phyloP scores from a whole-genome alignment of 2,888 invertebrate species.

The Philaethria dido region DNA sequence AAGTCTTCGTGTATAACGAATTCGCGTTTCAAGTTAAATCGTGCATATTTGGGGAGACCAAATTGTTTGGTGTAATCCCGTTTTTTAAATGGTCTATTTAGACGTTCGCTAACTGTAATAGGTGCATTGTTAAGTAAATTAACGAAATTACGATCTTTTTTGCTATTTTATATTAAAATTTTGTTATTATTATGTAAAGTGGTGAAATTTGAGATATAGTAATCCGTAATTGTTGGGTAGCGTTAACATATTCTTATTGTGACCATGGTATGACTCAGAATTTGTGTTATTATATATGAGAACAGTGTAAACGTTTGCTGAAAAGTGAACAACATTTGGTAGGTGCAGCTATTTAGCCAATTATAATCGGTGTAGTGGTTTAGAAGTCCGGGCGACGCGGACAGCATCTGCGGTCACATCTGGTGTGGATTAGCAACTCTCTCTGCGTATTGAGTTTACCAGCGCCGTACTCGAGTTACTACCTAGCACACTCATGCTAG shows the following conservation, averaged over 20 bases:
- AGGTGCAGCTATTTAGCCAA: slow-evolving; percentile 65
- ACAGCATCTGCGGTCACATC: slow-evolving; percentile 61
- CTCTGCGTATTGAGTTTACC: slow-evolving; percentile 68
- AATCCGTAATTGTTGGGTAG: slow-evolving; percentile 10
- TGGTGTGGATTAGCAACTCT: slow-evolving; percentile 67
- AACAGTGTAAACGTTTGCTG: slow-evolving; percentile 20
- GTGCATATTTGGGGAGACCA: slow-evolving; percentile 70
- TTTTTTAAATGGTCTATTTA: slow-evolving; percentile 75
- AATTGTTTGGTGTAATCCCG: slow-evolving; percentile 65
- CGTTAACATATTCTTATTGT: not conserved
- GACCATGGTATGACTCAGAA: not conserved
- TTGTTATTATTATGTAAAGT: slow-evolving; percentile 40
- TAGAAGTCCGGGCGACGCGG: slow-evolving; percentile 71
- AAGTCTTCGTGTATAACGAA: slow-evolving; percentile 82
- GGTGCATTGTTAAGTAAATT: slow-evolving; percentile 74
- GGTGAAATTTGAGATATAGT: slow-evolving; percentile 11
- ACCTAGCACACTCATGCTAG: slow-evolving; percentile 57
- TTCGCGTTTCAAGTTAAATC: slow-evolving; percentile 81
- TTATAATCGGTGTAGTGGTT: slow-evolving; percentile 77
- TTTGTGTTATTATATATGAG: not conserved
- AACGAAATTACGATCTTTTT: slow-evolving; percentile 63
- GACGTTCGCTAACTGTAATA: slow-evolving; percentile 72
- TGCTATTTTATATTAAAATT: slow-evolving; percentile 43
- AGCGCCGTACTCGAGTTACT: slow-evolving; percentile 64
- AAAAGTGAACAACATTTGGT: slow-evolving; percentile 65